A percentile compares a stretch with the other conserved stretches of the same genome.
Evolutionary conservation across 2,113 vertebrate species (phyloP).

Genomic region (Chaetodon auriga): DNA sequence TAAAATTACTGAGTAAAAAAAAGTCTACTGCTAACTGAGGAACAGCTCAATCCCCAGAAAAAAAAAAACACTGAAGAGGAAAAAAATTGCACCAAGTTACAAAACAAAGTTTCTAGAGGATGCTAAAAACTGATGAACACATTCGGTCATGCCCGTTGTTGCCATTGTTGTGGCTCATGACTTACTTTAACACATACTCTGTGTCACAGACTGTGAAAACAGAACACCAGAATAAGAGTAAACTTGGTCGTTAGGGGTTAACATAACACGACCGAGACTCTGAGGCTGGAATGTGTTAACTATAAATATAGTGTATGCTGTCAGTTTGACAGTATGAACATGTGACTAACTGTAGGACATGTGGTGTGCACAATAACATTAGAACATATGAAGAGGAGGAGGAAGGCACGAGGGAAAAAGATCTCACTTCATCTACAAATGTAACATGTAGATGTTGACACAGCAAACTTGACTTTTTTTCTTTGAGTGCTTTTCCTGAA

Average conservation of each 20-base stretch:
- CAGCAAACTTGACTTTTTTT: background rate
- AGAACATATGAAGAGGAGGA: background rate
- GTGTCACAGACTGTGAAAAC: too few relatives aligned
- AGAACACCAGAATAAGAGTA: background rate
- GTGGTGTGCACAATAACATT: background rate
- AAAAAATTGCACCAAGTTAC: too few relatives aligned
- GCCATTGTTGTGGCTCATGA: too few relatives aligned
- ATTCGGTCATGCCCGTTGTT: too few relatives aligned
- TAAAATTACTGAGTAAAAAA: too few relatives aligned
- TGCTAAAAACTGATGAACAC: too few relatives aligned
- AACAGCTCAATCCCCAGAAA: too few relatives aligned
- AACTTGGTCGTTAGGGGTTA: background rate
- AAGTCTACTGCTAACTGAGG: too few relatives aligned
- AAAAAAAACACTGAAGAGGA: too few relatives aligned
- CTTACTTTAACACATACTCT: too few relatives aligned
- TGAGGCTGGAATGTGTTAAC: background rate
- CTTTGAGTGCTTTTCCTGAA: background rate
- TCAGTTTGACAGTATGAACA: background rate
- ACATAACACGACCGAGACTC: background rate
- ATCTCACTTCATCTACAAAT: background rate
- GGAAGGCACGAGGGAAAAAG: background rate
- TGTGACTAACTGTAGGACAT: slow-evolving; percentile 2
- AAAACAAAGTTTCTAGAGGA: too few relatives aligned
- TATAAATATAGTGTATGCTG: background rate
- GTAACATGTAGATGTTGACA: background rate